Evolutionary conservation across 2,888 invertebrate species (phyloP).

Genomic region (Spicauda simplicius): DNA sequence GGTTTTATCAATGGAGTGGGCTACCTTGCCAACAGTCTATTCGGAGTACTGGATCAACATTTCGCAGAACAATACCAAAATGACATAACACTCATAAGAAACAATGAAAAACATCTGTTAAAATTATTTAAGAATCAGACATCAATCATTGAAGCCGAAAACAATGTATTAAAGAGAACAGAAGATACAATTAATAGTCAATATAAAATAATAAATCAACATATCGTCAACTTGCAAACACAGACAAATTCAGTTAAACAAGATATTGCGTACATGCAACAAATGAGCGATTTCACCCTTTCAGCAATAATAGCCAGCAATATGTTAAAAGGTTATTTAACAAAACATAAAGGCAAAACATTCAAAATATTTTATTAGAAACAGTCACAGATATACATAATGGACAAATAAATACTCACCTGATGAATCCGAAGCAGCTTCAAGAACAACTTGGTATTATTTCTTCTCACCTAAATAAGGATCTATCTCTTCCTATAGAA

Average conservation of each 20-base stretch:
- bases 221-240: slow-evolving; percentile 5
- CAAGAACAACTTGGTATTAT: no score
- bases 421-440: no score
- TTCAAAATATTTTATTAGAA: no score
- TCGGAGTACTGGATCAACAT: slow-evolving; percentile 41
- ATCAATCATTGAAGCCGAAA: slow-evolving; percentile 40
- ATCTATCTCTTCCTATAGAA: no score
- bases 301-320: slow-evolving; percentile 12
- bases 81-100: slow-evolving; percentile 30
- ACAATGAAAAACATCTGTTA: slow-evolving; percentile 39
- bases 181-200: slow-evolving; percentile 39
- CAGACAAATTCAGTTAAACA: slow-evolving; percentile 8
- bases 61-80: slow-evolving; percentile 39
- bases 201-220: slow-evolving; percentile 25
- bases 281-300: slow-evolving; percentile 1
- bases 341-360: no score
- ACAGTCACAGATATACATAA: no score
- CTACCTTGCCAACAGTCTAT: slow-evolving; percentile 35
- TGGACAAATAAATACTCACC: no score
- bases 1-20: slow-evolving; percentile 36
- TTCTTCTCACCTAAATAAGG: no score
- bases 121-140: slow-evolving; percentile 42
- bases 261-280: slow-evolving; percentile 5
- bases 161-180: slow-evolving; percentile 37
- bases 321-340: no score